phyloP scores from a whole-genome alignment of 1,140 invertebrate genomes.

The Trichoplusia ni region DNA sequence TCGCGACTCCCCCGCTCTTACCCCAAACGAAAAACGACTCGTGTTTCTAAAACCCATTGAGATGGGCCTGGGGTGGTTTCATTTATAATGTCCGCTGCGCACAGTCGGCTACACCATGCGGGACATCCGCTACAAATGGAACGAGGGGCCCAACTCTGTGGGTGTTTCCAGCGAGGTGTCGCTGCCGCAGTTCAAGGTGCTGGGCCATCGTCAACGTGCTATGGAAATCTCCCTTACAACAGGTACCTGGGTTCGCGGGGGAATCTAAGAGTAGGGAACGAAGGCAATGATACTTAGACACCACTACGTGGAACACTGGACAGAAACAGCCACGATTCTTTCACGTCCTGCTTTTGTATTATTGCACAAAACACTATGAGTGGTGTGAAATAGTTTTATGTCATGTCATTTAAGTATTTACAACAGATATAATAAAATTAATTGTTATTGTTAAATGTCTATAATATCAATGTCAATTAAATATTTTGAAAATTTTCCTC shows the following conservation, averaged over 20 bases:
- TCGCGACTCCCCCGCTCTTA: slow-evolving; percentile 69
- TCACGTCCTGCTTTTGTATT: slow-evolving; percentile 80
- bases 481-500: too few species aligned
- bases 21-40: slow-evolving; percentile 76
- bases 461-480: too few species aligned
- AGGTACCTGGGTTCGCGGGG: slow-evolving; percentile 84
- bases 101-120: slow-evolving; percentile 98
- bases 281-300: slow-evolving; percentile 31
- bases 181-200: slow-evolving; percentile 96
- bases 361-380: slow-evolving; percentile 75
- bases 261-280: slow-evolving; percentile 42
- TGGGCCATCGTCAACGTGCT: slow-evolving; percentile 93
- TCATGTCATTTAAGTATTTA: slow-evolving; percentile 3
- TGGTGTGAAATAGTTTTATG: slow-evolving; percentile 55
- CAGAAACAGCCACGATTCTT: slow-evolving; percentile 76
- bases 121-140: slow-evolving; percentile 98
- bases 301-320: slow-evolving; percentile 74
- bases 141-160: slow-evolving; percentile 94
- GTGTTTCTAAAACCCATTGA: slow-evolving; percentile 84
- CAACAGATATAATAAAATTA: slow-evolving; percentile 3
- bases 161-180: slow-evolving; percentile 95
- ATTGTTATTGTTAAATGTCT: too few species aligned
- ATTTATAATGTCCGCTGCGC: slow-evolving; percentile 84
- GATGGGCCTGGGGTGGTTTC: slow-evolving; percentile 85
- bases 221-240: slow-evolving; percentile 96